A percentile compares a stretch with the other conserved stretches of the same genome.
Evolutionary conservation across 2,797 vertebrate species (phyloP).

Genomic region (Cyprinella venusta): DNA sequence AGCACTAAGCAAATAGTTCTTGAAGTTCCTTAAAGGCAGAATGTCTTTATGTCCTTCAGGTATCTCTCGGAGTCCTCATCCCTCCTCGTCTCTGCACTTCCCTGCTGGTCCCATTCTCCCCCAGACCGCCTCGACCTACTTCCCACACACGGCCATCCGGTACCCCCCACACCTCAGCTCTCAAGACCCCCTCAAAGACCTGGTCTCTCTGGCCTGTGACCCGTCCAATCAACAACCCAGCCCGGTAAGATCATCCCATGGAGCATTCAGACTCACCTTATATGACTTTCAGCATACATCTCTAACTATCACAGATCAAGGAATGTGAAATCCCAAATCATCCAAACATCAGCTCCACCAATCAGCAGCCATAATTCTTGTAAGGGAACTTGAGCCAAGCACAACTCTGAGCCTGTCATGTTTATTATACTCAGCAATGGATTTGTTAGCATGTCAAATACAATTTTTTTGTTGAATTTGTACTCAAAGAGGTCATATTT

Average conservation of each 20-base stretch:
- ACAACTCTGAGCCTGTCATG: slow-evolving; percentile 46
- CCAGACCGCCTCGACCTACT: slow-evolving; percentile 88
- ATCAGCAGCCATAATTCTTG: not conserved
- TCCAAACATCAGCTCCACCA: not conserved
- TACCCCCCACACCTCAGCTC: slow-evolving; percentile 94
- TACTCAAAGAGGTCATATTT: not conserved
- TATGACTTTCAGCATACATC: slow-evolving; percentile 6
- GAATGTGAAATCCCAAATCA: not conserved
- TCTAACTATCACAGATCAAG: not conserved
- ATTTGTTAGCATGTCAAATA: not conserved
- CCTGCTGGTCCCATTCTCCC: slow-evolving; percentile 87
- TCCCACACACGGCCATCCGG: slow-evolving; percentile 92
- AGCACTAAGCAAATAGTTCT: not conserved
- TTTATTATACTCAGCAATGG: not conserved
- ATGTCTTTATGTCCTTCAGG: slow-evolving; percentile 71
- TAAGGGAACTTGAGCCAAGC: slow-evolving; percentile 30
- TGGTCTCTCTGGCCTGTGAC: slow-evolving; percentile 95
- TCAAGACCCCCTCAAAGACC: slow-evolving; percentile 95
- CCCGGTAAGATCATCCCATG: slow-evolving; percentile 82
- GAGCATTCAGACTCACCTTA: not conserved
- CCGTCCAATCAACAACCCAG: slow-evolving; percentile 90
- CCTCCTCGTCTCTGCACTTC: slow-evolving; percentile 93
- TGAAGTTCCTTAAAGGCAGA: not conserved
- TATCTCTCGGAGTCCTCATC: slow-evolving; percentile 90
- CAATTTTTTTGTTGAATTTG: not conserved